phyloP scores from a whole-genome alignment of 2,888 invertebrate species.

The Diarsia dahlii region DNA sequence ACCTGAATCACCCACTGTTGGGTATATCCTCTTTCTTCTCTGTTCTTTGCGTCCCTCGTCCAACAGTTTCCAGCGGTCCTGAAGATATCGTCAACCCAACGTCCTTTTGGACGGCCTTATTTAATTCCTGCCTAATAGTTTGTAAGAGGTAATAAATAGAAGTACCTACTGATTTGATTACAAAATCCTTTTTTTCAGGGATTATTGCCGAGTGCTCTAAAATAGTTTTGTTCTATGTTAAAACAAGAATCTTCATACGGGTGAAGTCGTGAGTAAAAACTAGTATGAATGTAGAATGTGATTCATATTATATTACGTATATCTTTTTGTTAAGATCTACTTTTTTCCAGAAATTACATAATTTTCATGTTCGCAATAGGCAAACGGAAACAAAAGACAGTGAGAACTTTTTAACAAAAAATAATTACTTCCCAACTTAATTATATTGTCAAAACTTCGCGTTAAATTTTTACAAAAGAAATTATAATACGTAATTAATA shows the following conservation, averaged over 20 bases:
- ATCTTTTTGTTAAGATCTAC: not conserved
- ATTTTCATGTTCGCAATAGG: not conserved
- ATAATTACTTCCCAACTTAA: slow-evolving; percentile 1
- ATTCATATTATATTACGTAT: not conserved
- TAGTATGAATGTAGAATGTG: not conserved
- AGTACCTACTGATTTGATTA: no score
- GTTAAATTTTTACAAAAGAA: slow-evolving; percentile 3
- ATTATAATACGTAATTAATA: slow-evolving; percentile 21
- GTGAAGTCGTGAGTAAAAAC: not conserved
- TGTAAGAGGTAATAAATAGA: not conserved
- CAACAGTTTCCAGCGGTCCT: no score
- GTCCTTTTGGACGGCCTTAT: no score
- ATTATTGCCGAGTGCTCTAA: not conserved
- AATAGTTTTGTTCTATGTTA: no score
- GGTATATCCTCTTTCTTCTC: no score
- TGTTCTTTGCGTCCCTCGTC: no score
- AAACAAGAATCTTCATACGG: no score
- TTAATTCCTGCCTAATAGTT: not conserved
- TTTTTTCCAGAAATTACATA: not conserved
- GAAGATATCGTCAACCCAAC: no score
- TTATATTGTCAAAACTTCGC: slow-evolving; percentile 13
- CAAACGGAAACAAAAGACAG: not conserved
- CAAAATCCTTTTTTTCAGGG: not conserved
- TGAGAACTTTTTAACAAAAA: not conserved
- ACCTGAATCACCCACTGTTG: no score